These are phyloP conservation scores for Microcebus lehilahytsara DNA, from an alignment of 2,113 vertebrate genomes.

Conservation along the genomic window DNA sequence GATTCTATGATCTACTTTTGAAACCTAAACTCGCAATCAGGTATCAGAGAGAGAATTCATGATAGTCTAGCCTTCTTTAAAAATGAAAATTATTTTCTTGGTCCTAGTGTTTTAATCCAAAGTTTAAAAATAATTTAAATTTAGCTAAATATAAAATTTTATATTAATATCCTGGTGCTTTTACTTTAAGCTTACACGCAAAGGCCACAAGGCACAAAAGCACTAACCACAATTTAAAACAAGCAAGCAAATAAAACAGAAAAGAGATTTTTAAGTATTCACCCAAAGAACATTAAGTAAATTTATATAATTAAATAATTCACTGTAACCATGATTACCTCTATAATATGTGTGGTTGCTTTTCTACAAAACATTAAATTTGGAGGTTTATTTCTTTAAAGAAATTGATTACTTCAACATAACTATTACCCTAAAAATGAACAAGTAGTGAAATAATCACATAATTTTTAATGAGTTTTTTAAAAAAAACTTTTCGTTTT, in stretches of 20 bases:
- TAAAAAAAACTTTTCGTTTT: slow-evolving; percentile 56
- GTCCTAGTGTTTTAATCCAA: slow-evolving; percentile 16
- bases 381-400: slow-evolving; percentile 60
- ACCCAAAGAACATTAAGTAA: slow-evolving; percentile 46
- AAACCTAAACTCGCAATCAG: background rate
- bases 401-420: slow-evolving; percentile 38
- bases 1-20: background rate
- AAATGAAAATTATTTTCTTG: slow-evolving; percentile 35
- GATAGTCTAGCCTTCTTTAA: background rate
- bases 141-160: slow-evolving; percentile 47
- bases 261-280: slow-evolving; percentile 49
- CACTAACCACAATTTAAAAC: slow-evolving; percentile 29
- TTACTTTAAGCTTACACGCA: background rate
- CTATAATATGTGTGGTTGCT: slow-evolving; percentile 25
- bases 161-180: slow-evolving; percentile 2
- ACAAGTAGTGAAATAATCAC: slow-evolving; percentile 49
- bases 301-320: slow-evolving; percentile 60
- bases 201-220: slow-evolving; percentile 33
- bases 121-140: slow-evolving; percentile 50
- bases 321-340: slow-evolving; percentile 8
- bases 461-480: slow-evolving; percentile 64
- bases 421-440: slow-evolving; percentile 59
- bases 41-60: slow-evolving; percentile 13
- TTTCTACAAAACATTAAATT: slow-evolving; percentile 59
- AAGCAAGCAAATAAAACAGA: slow-evolving; percentile 17